Conservation (phyloP, 2,797 vertebrate species). For the Corythornis leucogaster region DNA sequence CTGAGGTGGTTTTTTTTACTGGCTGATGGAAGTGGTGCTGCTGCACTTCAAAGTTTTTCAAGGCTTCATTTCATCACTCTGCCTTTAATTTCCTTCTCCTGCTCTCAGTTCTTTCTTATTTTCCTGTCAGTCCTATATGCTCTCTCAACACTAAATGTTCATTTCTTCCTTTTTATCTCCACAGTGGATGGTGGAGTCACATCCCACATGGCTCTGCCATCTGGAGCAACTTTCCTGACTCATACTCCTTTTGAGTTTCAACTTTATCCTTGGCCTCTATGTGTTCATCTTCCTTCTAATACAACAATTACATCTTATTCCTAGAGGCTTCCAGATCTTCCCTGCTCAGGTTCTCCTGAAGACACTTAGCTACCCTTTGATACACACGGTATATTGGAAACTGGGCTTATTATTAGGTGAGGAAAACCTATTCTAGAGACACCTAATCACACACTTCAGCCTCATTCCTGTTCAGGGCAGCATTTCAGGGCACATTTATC, state of each 20-base stretch:
- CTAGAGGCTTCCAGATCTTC: slow-evolving; percentile 32
- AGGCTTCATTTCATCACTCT: slow-evolving; percentile 16
- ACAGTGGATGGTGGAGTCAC: slow-evolving; percentile 24
- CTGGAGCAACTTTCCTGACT: slow-evolving; percentile 55
- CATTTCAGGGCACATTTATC: neutral
- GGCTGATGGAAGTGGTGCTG: neutral
- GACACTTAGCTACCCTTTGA: neutral
- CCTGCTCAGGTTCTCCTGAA: slow-evolving; percentile 19
- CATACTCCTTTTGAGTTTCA: slow-evolving; percentile 46
- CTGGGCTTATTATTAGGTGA: neutral
- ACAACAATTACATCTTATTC: slow-evolving; percentile 21
- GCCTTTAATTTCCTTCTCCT: slow-evolving; percentile 26
- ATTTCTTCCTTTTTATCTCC: slow-evolving; percentile 38
- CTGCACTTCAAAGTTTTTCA: neutral
- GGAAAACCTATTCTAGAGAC: slow-evolving; percentile 14
- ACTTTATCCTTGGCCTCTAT: slow-evolving; percentile 32
- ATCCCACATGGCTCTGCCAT: slow-evolving; percentile 46
- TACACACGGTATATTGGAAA: neutral
- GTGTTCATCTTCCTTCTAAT: slow-evolving; percentile 45
- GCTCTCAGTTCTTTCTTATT: slow-evolving; percentile 8
- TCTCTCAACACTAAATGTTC: slow-evolving; percentile 1
- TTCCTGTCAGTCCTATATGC: neutral
- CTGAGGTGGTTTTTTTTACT: neutral
- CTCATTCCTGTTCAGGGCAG: slow-evolving; percentile 4
- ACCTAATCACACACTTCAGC: neutral